Conservation (phyloP, 2,113 vertebrate genomes). For the Trogon melanurus region DNA sequence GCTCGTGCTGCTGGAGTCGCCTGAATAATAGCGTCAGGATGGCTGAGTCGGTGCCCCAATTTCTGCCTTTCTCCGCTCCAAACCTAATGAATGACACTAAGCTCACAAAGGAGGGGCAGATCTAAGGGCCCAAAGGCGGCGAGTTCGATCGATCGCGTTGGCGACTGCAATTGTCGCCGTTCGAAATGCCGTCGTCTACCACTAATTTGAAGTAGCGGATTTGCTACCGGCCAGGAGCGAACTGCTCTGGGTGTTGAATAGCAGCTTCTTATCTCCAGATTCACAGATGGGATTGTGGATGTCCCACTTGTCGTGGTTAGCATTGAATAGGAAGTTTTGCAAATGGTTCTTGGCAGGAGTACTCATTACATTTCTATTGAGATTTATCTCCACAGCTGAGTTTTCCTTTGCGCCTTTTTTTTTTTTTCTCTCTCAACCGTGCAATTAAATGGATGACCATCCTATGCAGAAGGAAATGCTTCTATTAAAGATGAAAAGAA, state of each 20-base stretch:
- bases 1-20: background rate
- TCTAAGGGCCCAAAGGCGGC: background rate
- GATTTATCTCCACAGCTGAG: slow-evolving; percentile 50
- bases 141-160: background rate
- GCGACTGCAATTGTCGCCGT: background rate
- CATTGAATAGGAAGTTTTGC: slow-evolving; percentile 51
- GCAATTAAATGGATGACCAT: slow-evolving; percentile 55
- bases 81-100: background rate
- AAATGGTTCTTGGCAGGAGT: slow-evolving; percentile 57
- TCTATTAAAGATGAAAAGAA: slow-evolving; percentile 40
- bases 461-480: slow-evolving; percentile 50
- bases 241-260: slow-evolving; percentile 13
- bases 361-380: slow-evolving; percentile 41
- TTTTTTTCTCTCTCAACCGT: background rate
- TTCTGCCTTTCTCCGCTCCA: background rate
- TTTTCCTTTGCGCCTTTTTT: slow-evolving; percentile 5
- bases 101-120: background rate
- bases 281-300: slow-evolving; percentile 35
- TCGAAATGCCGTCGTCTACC: background rate
- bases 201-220: background rate
- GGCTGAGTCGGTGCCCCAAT: background rate
- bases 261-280: slow-evolving; percentile 49
- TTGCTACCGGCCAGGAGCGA: background rate
- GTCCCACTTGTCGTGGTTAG: slow-evolving; percentile 18
- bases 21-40: background rate